These are phyloP conservation scores for Pristis pectinata DNA, from an alignment of 2,797 vertebrate species.

Conservation along the genomic window DNA sequence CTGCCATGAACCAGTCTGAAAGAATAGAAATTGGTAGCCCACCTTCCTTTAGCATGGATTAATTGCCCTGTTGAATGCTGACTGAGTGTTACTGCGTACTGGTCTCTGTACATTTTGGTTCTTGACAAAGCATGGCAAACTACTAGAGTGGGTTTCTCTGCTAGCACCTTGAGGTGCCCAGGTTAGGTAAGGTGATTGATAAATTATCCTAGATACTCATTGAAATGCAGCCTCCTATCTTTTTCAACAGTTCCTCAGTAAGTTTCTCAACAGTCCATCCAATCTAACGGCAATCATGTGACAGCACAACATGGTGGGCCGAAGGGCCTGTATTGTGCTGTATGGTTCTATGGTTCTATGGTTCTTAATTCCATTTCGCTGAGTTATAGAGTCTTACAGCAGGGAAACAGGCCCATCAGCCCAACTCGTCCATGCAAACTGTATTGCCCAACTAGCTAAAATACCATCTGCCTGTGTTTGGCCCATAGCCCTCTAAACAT, in stretches of 20 bases:
- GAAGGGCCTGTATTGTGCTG: no score
- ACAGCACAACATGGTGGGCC: no score
- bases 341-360: no score
- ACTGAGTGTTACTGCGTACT: not conserved
- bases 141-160: not conserved
- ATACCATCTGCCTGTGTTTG: no score
- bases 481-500: no score
- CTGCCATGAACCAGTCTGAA: not conserved
- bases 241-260: not conserved
- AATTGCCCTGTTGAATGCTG: not conserved
- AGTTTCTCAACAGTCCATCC: not conserved
- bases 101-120: not conserved
- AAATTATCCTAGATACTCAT: not conserved
- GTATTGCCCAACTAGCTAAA: no score
- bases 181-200: not conserved
- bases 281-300: no score
- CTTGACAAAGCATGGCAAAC: not conserved
- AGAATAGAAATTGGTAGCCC: not conserved
- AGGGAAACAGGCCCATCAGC: no score
- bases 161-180: not conserved
- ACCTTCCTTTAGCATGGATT: not conserved
- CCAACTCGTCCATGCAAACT: no score
- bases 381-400: not conserved
- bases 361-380: not conserved
- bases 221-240: not conserved